These are phyloP conservation scores for Dryobotodes eremita DNA, from an alignment of 2,888 invertebrate genomes.

Conservation along the genomic window DNA sequence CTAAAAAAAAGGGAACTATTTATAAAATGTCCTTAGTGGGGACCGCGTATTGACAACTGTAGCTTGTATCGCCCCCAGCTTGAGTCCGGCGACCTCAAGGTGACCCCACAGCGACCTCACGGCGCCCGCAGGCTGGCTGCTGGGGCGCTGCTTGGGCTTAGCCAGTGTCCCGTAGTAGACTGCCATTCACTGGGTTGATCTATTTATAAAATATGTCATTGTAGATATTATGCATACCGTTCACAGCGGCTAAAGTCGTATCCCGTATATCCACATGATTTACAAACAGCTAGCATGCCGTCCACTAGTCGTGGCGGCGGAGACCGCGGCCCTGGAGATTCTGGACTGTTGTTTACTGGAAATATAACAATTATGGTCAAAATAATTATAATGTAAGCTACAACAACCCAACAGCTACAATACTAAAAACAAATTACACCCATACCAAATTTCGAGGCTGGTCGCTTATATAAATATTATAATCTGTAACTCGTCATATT, in stretches of 20 bases:
- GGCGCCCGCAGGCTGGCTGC: neutral
- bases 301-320: slow-evolving; percentile 92
- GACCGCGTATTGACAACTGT: neutral
- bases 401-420: neutral
- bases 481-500: neutral
- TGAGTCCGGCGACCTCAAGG: neutral
- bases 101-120: neutral
- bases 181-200: neutral
- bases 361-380: slow-evolving; percentile 42
- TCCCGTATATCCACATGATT: slow-evolving; percentile 95
- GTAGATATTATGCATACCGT: slow-evolving; percentile 82
- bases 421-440: neutral
- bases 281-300: slow-evolving; percentile 95
- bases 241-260: slow-evolving; percentile 95
- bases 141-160: neutral
- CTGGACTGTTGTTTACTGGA: slow-evolving; percentile 82
- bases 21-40: neutral
- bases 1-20: neutral
- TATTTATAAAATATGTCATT: slow-evolving; percentile 3
- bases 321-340: slow-evolving; percentile 90
- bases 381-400: neutral
- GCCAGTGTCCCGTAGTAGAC: neutral
- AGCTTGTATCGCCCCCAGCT: neutral
- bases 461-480: neutral
- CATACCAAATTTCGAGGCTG: neutral